Evolutionary conservation across 2,113 vertebrate genomes (phyloP).

Genomic region (Osmerus mordax): DNA sequence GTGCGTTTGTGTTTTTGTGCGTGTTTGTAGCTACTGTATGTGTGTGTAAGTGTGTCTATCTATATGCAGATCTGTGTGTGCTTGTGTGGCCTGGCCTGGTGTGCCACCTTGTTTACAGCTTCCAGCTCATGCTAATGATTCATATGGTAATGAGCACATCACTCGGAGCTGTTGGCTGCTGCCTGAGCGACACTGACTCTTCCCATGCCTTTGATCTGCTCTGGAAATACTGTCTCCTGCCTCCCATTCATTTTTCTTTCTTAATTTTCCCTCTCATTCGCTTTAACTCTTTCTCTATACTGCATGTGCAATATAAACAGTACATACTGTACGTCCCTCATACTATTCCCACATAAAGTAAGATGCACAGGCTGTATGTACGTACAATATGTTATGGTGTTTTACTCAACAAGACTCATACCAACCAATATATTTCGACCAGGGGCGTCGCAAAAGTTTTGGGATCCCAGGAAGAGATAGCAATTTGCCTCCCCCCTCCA

Average conservation of each 20-base stretch:
- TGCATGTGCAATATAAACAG: conserved; percentile 16
- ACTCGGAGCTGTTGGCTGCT: conserved; percentile 43
- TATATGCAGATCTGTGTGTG: conserved; percentile 17
- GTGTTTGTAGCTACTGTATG: conserved; percentile 5
- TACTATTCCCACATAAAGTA: no score
- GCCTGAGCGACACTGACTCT: conserved; percentile 38
- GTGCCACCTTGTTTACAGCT: conserved; percentile 54
- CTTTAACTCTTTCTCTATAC: conserved; percentile 28
- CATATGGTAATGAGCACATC: neutral
- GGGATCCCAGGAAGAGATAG: no score
- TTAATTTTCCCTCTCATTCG: conserved; percentile 36
- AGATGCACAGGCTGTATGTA: no score
- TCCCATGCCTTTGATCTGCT: conserved; percentile 37
- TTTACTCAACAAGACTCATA: no score
- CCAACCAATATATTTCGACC: no score
- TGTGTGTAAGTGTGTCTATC: conserved; percentile 15
- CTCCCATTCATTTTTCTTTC: conserved; percentile 16
- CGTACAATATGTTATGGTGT: no score
- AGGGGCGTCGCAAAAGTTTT: no score
- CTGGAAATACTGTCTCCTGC: neutral
- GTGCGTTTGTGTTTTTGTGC: neutral
- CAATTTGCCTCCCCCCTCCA: no score
- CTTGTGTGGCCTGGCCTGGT: conserved; percentile 29
- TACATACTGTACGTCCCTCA: no score
- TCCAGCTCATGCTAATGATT: conserved; percentile 59